Conservation (phyloP, 2,888 invertebrate species). For the Clistopyga incitator region DNA sequence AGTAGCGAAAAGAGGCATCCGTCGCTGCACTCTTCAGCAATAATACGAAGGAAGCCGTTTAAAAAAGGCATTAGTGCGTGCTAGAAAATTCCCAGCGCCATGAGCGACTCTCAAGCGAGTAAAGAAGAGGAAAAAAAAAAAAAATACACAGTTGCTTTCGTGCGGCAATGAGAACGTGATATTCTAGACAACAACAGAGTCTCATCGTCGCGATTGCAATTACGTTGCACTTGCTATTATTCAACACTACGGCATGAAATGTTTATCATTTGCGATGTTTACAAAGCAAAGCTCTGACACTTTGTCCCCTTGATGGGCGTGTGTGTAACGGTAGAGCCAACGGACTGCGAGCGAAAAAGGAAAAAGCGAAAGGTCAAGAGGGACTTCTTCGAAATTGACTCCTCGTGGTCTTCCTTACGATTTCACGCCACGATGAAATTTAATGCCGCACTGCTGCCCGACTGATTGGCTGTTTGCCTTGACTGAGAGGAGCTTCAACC, state of each 20-base stretch:
- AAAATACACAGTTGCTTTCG: background rate
- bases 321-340: conserved; percentile 1
- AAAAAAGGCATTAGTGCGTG: conserved; percentile 26
- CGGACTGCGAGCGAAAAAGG: background rate
- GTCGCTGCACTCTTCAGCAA: background rate
- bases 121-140: conserved; percentile 2
- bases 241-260: conserved; percentile 1
- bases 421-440: conserved; percentile 56
- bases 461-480: conserved; percentile 58
- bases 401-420: conserved; percentile 41
- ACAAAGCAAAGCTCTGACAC: conserved; percentile 30
- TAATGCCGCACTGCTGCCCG: conserved; percentile 39
- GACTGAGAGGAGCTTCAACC: conserved; percentile 39
- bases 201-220: conserved; percentile 28
- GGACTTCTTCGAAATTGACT: conserved; percentile 42
- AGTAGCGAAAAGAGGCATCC: background rate
- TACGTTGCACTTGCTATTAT: conserved; percentile 12
- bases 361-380: background rate
- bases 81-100: conserved; percentile 33
- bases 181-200: conserved; percentile 38
- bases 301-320: background rate
- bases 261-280: conserved; percentile 34
- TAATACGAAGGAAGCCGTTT: conserved; percentile 30
- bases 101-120: conserved; percentile 1
- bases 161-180: conserved; percentile 36